Base-by-base conservation (phyloP, 2,113 vertebrate genomes). In the Centropristis striata region DNA sequence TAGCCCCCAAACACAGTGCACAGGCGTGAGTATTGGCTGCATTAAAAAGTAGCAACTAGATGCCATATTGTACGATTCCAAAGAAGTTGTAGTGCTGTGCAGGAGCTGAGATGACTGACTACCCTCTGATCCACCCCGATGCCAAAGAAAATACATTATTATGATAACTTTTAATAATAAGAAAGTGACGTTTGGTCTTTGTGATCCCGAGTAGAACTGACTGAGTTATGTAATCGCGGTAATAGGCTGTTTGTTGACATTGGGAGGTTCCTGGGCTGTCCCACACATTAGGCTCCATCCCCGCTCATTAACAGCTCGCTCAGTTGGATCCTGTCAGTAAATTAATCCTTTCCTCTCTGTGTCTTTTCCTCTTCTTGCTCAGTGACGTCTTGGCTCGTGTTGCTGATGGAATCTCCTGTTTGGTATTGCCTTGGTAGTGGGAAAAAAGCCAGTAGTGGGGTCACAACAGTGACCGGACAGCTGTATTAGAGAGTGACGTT, bases 351-450 rank as follows among this genome's bases (percentile, higher is more conserved):
- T 69, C 61, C 59, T 60, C 57, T 68, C 18, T 13, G 23, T 78
- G 61, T 65, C 27, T 60, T 75, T 32, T 72, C 36, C 64, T 68
- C 49, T 13, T 80, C 67, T 41, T 5, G 1, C 28, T 54, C 32
- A 78, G 80, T 72, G 80, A 85, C 41, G 37, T 75, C 70, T 42
- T 7, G 9, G 9, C 27, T 0, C 8, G 21, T 51, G 65, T 49
- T 71, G 77, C 81, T 75, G 83, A 90, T 81, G 87, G 78, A 90
- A 82, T 85, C 64, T 77, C 74, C 71, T 32, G 57, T 37, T 49
- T 46, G 59, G 76, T 49, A 51, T 83, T 72, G 73, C 41, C 20
- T 6, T 20, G 18, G 77, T 77, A 84, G 79, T 79, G 74, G 58
- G 85, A 84, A 84, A 44, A 86, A 89, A 76, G 42, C 42, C 79